These are phyloP conservation scores for Arctocebus calabarensis DNA, from an alignment of 2,797 vertebrate genomes.

Conservation along the genomic window DNA sequence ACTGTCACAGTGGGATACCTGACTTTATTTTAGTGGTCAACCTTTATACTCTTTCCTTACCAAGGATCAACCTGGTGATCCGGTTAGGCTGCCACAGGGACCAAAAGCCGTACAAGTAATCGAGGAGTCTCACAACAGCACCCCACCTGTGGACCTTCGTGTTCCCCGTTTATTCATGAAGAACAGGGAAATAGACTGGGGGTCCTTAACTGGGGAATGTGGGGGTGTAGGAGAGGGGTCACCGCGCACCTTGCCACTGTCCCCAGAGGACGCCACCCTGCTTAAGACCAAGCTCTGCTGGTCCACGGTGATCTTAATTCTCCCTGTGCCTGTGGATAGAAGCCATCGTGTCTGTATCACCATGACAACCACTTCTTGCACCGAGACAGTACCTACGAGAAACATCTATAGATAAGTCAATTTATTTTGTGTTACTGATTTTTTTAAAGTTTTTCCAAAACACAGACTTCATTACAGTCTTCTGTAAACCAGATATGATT, in stretches of 20 bases:
- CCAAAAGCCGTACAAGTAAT: not conserved
- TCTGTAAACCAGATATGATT: not conserved
- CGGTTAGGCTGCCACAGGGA: not conserved
- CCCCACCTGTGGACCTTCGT: not conserved
- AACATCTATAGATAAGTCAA: not conserved
- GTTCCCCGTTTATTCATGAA: not conserved
- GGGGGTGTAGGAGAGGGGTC: not conserved
- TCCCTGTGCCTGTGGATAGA: not conserved
- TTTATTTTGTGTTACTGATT: not conserved
- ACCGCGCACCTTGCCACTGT: not conserved
- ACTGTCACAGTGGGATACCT: not conserved
- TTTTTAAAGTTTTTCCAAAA: conserved; percentile 16
- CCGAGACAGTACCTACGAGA: not conserved
- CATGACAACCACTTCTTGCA: not conserved
- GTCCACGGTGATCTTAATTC: not conserved
- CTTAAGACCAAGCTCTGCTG: not conserved
- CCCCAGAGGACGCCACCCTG: not conserved
- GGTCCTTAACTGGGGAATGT: not conserved
- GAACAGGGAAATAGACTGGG: not conserved
- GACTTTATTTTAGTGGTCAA: not conserved
- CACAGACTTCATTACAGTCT: conserved; percentile 6
- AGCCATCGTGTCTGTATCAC: not conserved
- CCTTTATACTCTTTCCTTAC: not conserved
- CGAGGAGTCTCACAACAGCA: not conserved
- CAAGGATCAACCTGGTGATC: not conserved